phyloP scores from a whole-genome alignment of 2,888 invertebrate species.

The Agriopis leucophaearia region DNA sequence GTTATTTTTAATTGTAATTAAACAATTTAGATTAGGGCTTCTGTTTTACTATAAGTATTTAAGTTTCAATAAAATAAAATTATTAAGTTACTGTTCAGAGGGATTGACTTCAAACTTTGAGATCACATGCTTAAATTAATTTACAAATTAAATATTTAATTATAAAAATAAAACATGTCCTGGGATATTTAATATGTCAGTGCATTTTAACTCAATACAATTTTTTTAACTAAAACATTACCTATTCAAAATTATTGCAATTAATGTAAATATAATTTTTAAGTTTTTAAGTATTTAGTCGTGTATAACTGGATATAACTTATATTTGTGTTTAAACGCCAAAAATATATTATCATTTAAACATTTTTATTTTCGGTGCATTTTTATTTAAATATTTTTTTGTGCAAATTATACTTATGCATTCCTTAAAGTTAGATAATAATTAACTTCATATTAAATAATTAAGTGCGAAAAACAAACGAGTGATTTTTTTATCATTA shows the following conservation, averaged over 20 bases:
- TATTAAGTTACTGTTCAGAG: slow-evolving; percentile 28
- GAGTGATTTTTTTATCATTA: slow-evolving; percentile 40
- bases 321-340: no score
- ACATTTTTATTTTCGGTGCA: no score
- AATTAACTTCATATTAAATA: not conserved
- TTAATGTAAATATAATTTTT: not conserved
- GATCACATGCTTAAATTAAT: slow-evolving; percentile 41
- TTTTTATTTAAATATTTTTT: no score
- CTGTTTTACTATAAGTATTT: no score
- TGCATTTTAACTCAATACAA: no score
- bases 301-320: not conserved
- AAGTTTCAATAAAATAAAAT: no score
- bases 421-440: not conserved
- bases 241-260: no score
- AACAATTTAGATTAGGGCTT: not conserved
- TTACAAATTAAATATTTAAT: slow-evolving; percentile 24
- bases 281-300: no score
- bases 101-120: slow-evolving; percentile 45
- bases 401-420: not conserved
- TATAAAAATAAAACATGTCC: not conserved
- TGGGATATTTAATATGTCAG: no score
- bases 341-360: no score
- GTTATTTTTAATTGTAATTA: no score
- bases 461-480: slow-evolving; percentile 52
- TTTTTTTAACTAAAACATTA: no score